These are phyloP conservation scores for Palloptera scutellata DNA, from an alignment of 2,888 invertebrate genomes.

Conservation along the genomic window DNA sequence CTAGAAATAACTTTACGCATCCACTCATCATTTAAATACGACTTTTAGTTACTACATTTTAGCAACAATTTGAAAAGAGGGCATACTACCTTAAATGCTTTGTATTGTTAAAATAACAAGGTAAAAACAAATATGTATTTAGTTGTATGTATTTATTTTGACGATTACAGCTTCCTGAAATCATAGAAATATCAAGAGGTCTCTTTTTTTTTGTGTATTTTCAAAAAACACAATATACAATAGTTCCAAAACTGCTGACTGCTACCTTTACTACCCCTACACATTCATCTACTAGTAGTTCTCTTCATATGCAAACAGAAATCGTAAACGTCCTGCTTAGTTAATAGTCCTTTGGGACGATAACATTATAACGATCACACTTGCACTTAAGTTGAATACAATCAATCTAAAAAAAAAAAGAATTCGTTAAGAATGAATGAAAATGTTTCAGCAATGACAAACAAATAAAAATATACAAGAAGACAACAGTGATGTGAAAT, in stretches of 20 bases:
- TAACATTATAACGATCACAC: neutral
- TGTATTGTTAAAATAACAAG: too few relatives aligned
- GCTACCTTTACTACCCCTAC: neutral
- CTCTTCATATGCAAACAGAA: constrained; percentile 25
- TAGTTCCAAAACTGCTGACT: too few relatives aligned
- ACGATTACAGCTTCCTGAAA: too few relatives aligned
- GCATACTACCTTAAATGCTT: neutral
- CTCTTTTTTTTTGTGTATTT: neutral
- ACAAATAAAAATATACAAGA: constrained; percentile 11
- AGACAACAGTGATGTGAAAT: constrained; percentile 3
- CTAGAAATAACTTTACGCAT: too few relatives aligned
- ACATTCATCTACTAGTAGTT: neutral
- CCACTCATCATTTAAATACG: too few relatives aligned
- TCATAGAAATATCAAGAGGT: too few relatives aligned
- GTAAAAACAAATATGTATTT: too few relatives aligned
- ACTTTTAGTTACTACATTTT: neutral
- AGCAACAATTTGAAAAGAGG: neutral
- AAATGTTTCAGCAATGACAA: constrained; percentile 16
- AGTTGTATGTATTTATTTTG: too few relatives aligned
- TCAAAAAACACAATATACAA: neutral
- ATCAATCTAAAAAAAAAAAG: neutral
- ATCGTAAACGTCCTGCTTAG: constrained; percentile 12
- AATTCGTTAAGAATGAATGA: neutral
- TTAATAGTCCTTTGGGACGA: constrained; percentile 29
- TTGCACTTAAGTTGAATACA: neutral